Percentiles rank a stretch among this genome's conserved stretches.
These are phyloP conservation scores for Tamandua tetradactyla DNA, from an alignment of 2,797 vertebrate species.

Conservation along the genomic window DNA sequence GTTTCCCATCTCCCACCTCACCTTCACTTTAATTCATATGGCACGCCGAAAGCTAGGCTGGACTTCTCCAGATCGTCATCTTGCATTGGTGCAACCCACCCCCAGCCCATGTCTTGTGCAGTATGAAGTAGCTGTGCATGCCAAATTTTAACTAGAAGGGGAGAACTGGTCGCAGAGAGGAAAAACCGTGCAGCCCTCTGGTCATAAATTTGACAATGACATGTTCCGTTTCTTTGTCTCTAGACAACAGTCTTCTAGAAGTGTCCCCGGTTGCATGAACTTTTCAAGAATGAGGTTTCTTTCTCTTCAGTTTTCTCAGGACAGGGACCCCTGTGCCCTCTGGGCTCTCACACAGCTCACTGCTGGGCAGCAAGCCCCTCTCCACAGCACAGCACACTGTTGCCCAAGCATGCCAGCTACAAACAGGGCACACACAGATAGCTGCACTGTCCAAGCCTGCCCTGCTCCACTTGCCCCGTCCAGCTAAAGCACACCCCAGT, in stretches of 20 bases:
- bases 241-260: background rate
- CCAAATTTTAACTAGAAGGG: background rate
- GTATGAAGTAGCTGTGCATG: too few species aligned
- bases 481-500: background rate
- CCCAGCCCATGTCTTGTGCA: too few species aligned
- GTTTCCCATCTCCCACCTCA: fast-evolving
- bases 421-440: background rate
- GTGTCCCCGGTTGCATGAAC: background rate
- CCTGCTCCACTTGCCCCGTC: background rate
- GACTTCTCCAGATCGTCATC: background rate
- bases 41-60: background rate
- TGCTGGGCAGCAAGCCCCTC: background rate
- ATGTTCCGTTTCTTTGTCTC: background rate
- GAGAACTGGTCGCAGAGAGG: background rate
- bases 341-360: background rate
- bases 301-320: background rate
- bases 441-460: background rate
- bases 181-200: background rate
- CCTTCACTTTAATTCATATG: fast-evolving
- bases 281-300: background rate
- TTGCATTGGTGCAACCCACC: fast-evolving
- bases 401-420: background rate
- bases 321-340: background rate
- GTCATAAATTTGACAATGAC: fast-evolving
- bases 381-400: background rate